These are phyloP conservation scores for Paguma larvata DNA, from an alignment of 2,797 vertebrate species.

Conservation along the genomic window DNA sequence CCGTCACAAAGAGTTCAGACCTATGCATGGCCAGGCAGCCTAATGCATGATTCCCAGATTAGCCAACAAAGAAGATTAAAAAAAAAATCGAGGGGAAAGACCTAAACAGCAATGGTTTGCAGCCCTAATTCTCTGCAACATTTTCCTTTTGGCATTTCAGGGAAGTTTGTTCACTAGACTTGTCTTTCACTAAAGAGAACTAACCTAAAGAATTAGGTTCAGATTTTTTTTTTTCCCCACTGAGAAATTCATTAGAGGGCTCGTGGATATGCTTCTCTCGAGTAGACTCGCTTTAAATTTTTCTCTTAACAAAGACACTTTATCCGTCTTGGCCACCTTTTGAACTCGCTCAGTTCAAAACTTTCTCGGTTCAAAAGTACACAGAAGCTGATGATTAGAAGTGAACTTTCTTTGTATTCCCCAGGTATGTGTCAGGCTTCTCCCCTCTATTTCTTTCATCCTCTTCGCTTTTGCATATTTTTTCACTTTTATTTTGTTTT, in stretches of 20 bases:
- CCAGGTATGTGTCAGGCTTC: not conserved
- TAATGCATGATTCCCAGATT: not conserved
- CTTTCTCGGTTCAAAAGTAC: slow-evolving; percentile 73
- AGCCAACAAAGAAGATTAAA: not conserved
- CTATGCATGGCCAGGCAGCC: not conserved
- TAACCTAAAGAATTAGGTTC: slow-evolving; percentile 64
- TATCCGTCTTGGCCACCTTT: slow-evolving; percentile 72
- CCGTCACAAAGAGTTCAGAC: not conserved
- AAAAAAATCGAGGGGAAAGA: not conserved
- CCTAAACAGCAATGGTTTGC: not conserved
- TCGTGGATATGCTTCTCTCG: slow-evolving; percentile 57
- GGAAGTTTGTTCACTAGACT: slow-evolving; percentile 6
- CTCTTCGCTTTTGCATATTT: not conserved
- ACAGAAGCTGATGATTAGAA: slow-evolving; percentile 57
- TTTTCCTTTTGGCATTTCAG: slow-evolving; percentile 46
- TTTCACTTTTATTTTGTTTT: slow-evolving; percentile 4
- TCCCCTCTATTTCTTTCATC: not conserved
- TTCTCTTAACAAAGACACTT: slow-evolving; percentile 67
- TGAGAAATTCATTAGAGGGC: slow-evolving; percentile 58
- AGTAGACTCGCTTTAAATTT: slow-evolving; percentile 71
- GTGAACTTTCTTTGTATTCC: slow-evolving; percentile 53
- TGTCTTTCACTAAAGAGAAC: slow-evolving; percentile 45
- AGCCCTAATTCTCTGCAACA: not conserved
- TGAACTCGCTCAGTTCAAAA: slow-evolving; percentile 73
- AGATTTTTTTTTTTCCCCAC: not conserved